Evolutionary conservation across 2,888 invertebrate genomes (phyloP).

Genomic region (Pseudococcus jackbeardsleyi): DNA sequence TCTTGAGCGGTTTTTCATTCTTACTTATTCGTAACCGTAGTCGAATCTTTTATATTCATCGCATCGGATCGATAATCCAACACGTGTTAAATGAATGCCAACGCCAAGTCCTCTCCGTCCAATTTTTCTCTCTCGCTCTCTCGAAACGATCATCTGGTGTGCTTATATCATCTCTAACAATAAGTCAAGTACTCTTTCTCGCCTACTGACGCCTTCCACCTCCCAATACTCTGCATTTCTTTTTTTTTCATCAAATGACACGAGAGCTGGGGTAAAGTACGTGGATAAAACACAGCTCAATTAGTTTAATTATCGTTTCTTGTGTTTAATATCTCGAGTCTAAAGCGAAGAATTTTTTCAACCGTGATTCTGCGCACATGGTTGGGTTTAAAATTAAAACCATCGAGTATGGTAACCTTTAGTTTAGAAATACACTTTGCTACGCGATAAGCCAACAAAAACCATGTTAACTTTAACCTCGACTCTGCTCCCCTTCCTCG

Average conservation of each 20-base stretch:
- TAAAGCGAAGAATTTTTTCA: not conserved
- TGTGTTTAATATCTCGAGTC: not conserved
- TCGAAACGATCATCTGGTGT: slow-evolving; percentile 2
- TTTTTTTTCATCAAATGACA: not conserved
- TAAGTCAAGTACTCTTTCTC: slow-evolving; percentile 6
- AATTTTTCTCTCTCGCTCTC: not conserved
- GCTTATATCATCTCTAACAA: slow-evolving; percentile 33
- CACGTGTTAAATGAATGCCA: slow-evolving; percentile 21
- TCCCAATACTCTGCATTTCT: not conserved
- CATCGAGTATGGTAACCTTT: not conserved
- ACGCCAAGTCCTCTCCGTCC: not conserved
- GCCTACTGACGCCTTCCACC: not conserved
- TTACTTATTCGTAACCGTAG: not conserved
- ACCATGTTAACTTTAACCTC: slow-evolving; percentile 25
- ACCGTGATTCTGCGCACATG: not conserved
- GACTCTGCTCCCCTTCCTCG: not conserved
- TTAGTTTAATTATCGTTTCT: not conserved
- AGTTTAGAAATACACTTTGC: not conserved
- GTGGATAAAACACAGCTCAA: not conserved
- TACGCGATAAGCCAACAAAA: slow-evolving; percentile 2
- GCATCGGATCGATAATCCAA: slow-evolving; percentile 31
- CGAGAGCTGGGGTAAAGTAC: not conserved
- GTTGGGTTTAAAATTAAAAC: not conserved
- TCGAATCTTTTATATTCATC: slow-evolving; percentile 40
- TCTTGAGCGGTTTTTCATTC: not conserved